Base-by-base conservation (phyloP, 2,797 vertebrate species). In the Ctenochaetus hawaiiensis region DNA sequence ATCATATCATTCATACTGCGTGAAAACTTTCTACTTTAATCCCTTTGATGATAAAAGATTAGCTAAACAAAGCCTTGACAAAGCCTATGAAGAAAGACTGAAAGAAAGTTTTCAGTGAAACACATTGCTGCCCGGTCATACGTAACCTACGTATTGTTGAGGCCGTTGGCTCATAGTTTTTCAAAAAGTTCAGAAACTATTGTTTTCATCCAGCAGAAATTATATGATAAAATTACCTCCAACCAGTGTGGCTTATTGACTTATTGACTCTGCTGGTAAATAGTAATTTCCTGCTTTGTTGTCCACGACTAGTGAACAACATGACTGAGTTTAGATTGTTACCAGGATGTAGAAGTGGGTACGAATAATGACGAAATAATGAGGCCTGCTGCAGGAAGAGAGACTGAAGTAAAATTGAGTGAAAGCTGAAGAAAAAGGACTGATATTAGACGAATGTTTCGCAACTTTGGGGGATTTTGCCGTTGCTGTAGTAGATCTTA, bases 341-440 rank as follows among this genome's bases (percentile, higher is more conserved):
- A 60, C 16, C 5, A 26, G 47, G 20, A 85, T 52, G 45, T 74
- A 65, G 45, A 71, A 17, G 17, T 60, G 54, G 70, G 68, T 13
- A 67, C 37, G 39, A 22, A 39, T 17, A 43, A 68, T 44, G 73
- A 59, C 34, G 23, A 26, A 23, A 52, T 30, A 43, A 67, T 52
- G 61, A 72, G 41, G 26, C 16, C 22, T 76, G 20, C n/a, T 30
- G 58, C 41, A 37, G 18, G 23, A 78, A 9, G 65, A 61, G 49
- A 61, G 49, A 77, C 18, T 51, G n/a, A 75, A 45, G 22, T 20
- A 34, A 56, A 64, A 62, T 17, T 9, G 30, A 53, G 12, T 11
- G 41, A 74, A 6, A 53, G 20, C 45, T 56, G 37, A 14, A 39
- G 20, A 17, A 30, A 17, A 56, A 34, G 16, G 34, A 45, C 17